Percentiles rank a stretch among this genome's conserved stretches.
phyloP scores from a whole-genome alignment of 2,888 invertebrate genomes.

The Heliconius ethilla region DNA sequence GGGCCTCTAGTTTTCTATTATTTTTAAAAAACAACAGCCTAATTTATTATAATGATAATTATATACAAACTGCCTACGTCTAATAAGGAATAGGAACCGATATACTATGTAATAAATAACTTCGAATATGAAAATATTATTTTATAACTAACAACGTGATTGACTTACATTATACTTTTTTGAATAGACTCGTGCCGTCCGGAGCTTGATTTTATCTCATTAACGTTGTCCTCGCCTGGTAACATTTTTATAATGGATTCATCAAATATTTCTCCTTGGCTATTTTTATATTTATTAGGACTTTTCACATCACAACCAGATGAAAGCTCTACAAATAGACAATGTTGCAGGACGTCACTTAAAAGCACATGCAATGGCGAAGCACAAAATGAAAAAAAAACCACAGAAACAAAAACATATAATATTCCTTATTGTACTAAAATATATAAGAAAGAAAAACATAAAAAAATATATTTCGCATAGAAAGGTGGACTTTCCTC shows the following conservation, averaged over 20 bases:
- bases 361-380: constrained; percentile 3
- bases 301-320: constrained; percentile 44
- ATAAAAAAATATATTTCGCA: too few relatives aligned
- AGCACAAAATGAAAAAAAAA: constrained; percentile 7
- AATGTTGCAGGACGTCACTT: constrained; percentile 24
- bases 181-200: constrained; percentile 64
- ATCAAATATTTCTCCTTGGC: constrained; percentile 57
- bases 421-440: background rate
- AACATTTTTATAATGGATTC: constrained; percentile 71
- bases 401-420: background rate
- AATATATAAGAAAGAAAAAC: too few relatives aligned
- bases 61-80: background rate
- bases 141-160: background rate
- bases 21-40: background rate
- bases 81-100: background rate
- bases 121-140: background rate
- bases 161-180: constrained; percentile 73
- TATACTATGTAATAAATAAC: background rate
- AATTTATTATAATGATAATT: background rate
- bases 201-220: constrained; percentile 53
- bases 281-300: constrained; percentile 51
- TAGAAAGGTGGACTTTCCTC: too few relatives aligned
- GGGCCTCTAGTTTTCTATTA: too few relatives aligned
- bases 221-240: constrained; percentile 60
- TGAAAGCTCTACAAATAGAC: constrained; percentile 55